Evolutionary conservation across 2,113 vertebrate species (phyloP), one percentile per base, ranked within the genome.

Genomic region (Ictalurus punctatus): DNA sequence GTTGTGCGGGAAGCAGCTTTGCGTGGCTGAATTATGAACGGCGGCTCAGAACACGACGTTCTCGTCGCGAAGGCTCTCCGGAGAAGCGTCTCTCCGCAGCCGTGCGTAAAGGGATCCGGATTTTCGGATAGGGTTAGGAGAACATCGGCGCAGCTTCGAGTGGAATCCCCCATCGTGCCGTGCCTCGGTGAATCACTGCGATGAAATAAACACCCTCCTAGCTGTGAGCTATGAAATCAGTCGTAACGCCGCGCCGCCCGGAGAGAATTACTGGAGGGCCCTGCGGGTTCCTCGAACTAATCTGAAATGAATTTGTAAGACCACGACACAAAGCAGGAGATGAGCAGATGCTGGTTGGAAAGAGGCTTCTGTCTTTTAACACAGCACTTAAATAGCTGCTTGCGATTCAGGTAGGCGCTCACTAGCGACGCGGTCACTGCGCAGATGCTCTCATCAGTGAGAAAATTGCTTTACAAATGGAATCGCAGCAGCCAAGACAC

Each of bases 381-480:
- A 2, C 65, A 14, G 27, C 48, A 56, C 44, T 85, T 89, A 85
- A 85, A 89, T 69, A 86, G 74, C 73, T 86, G 48, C 78, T 85
- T 89, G 74, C 25, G 37, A 85, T 85, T 89, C 88, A 59, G 88
- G 63, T 80, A 58, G 83, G 44, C 27, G 17, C 74, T 54, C 16
- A 61, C 58, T 27, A 56, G 76, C 25, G 21, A 67, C 1, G 83
- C 82, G 74, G 71, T 76, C 83, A 52, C 83, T 58, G 88, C 54
- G 34, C 88, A 89, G 88, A 89, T 89, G 88, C 83, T 89, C 88
- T 89, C 83, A 85, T 86, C 88, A 86, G 59, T 34, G 30, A 84
- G 82, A 76, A 84, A 84, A 88, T 71, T 88, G 86, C 69, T 84
- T 88, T 88, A 76, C 82, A 88, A 74, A 83, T 88, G 82, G 58